Evolutionary conservation across 2,113 vertebrate species (phyloP).

Genomic region (Panthera uncia): DNA sequence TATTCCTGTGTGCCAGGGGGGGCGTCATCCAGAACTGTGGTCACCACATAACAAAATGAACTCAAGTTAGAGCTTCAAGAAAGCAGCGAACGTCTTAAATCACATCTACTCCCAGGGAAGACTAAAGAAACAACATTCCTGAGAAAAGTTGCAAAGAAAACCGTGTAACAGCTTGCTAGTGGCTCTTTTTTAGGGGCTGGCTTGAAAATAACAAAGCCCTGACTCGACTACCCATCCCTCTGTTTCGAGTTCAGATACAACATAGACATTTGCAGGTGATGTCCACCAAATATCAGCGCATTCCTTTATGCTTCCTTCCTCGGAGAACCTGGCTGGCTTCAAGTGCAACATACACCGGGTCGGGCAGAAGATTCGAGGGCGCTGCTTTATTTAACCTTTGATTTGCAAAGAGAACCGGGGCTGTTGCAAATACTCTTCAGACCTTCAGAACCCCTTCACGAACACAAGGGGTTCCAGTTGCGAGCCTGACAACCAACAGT

Average conservation of each 20-base stretch:
- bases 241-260: background rate
- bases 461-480: background rate
- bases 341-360: background rate
- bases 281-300: background rate
- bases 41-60: slow-evolving; percentile 99
- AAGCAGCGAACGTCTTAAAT: slow-evolving; percentile 80
- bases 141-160: slow-evolving; percentile 47
- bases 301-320: background rate
- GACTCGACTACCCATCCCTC: background rate
- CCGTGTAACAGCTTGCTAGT: background rate
- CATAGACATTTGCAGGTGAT: background rate
- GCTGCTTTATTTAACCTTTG: background rate
- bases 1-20: slow-evolving; percentile 99
- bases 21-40: slow-evolving; percentile 99
- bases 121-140: slow-evolving; percentile 70
- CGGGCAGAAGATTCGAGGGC: background rate
- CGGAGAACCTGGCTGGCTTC: background rate
- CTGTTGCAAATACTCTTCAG: background rate
- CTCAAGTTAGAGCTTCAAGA: slow-evolving; percentile 90
- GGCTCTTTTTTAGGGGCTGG: background rate
- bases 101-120: slow-evolving; percentile 75
- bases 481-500: background rate
- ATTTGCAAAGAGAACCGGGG: background rate
- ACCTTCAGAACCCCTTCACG: background rate
- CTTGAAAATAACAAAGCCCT: background rate